phyloP scores from a whole-genome alignment of 2,113 vertebrate genomes.

The Coptodon rendalli region DNA sequence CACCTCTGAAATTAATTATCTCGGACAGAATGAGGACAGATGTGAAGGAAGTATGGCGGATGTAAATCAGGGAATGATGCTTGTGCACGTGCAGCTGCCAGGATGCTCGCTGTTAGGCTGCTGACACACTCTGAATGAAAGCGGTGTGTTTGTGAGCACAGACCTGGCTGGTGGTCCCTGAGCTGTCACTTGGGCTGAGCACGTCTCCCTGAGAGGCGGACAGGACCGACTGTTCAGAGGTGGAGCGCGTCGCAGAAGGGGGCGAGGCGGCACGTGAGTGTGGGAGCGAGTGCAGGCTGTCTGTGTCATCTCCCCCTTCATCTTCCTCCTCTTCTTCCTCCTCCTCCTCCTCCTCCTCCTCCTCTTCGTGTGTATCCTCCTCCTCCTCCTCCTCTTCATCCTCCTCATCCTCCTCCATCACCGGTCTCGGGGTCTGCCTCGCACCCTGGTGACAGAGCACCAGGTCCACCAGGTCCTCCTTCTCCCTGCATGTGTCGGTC shows the following conservation, averaged over 20 bases:
- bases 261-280: conserved; percentile 70
- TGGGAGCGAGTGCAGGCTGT: conserved; percentile 70
- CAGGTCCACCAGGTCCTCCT: conserved; percentile 93
- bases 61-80: neutral
- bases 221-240: conserved; percentile 74
- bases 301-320: conserved; percentile 62
- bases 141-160: neutral
- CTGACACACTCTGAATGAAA: neutral
- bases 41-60: conserved; percentile 12
- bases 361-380: conserved; percentile 36
- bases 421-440: conserved; percentile 33
- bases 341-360: conserved; percentile 1
- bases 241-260: conserved; percentile 65
- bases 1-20: conserved; percentile 41
- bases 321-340: conserved; percentile 36
- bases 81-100: neutral
- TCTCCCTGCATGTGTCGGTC: conserved; percentile 91
- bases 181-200: conserved; percentile 74
- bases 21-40: conserved; percentile 47
- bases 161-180: conserved; percentile 83
- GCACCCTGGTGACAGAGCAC: conserved; percentile 84
- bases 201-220: conserved; percentile 83
- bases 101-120: neutral
- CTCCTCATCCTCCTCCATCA: conserved; percentile 50
- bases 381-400: conserved; percentile 51